Percentiles rank a stretch among this genome's conserved stretches.
Evolutionary conservation across 2,113 vertebrate genomes (phyloP).

Genomic region (Chamaetylas fuelleborni): DNA sequence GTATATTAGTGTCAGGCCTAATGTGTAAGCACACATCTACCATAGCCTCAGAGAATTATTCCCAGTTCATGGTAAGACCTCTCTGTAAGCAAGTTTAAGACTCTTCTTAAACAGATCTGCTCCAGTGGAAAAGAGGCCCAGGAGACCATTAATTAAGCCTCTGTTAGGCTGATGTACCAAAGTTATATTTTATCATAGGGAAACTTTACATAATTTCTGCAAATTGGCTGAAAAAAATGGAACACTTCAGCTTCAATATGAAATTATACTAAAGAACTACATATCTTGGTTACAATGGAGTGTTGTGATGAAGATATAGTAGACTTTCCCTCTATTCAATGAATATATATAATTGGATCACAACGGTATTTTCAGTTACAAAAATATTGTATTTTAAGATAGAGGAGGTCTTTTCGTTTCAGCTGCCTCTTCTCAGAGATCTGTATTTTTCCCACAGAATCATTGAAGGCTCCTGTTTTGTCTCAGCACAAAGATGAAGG

Average conservation of each 20-base stretch:
- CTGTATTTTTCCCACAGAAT: background rate
- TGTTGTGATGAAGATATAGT: slow-evolving; percentile 9
- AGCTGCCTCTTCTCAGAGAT: background rate
- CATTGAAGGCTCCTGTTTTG: background rate
- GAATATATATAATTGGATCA: slow-evolving; percentile 43
- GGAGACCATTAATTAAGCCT: slow-evolving; percentile 36
- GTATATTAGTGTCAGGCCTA: background rate
- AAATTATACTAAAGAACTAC: slow-evolving; percentile 27
- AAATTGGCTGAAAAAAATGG: slow-evolving; percentile 47
- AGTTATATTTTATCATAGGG: slow-evolving; percentile 31
- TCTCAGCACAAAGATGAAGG: background rate
- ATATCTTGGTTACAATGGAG: slow-evolving; percentile 19
- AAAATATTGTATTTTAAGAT: slow-evolving; percentile 33
- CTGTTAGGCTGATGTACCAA: slow-evolving; percentile 24
- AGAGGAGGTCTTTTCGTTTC: background rate
- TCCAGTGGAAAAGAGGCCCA: slow-evolving; percentile 17
- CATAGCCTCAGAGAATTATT: background rate
- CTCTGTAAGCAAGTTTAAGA: slow-evolving; percentile 25
- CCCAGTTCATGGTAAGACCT: background rate
- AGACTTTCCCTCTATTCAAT: background rate
- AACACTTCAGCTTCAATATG: slow-evolving; percentile 33
- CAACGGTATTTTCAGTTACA: slow-evolving; percentile 6
- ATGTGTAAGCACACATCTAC: background rate
- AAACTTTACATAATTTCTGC: slow-evolving; percentile 51
- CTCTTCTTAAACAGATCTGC: background rate